Evolutionary conservation across 2,113 vertebrate genomes (phyloP).

Genomic region (Aegithalos caudatus): DNA sequence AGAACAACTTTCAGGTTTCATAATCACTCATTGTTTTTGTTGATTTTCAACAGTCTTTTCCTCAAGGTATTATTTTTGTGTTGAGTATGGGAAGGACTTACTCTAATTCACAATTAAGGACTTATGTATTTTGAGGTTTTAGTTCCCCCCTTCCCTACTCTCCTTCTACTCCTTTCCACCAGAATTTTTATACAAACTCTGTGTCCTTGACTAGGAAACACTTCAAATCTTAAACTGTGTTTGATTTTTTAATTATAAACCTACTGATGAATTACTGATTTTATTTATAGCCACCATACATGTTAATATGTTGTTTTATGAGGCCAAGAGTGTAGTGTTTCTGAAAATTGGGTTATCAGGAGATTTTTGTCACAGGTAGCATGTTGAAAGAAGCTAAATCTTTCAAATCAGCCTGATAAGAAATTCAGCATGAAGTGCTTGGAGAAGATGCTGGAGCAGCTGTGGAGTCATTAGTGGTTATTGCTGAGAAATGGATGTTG

Average conservation of each 20-base stretch:
- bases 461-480: background rate
- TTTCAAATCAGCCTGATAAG: background rate
- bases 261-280: background rate
- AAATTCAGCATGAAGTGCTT: background rate
- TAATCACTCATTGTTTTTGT: background rate
- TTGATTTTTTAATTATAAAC: background rate
- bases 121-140: background rate
- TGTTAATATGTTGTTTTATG: background rate
- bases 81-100: background rate
- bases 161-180: background rate
- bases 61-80: background rate
- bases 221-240: background rate
- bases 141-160: background rate
- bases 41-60: background rate
- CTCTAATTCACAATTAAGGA: rapidly evolving
- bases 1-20: background rate
- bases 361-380: background rate
- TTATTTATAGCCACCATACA: background rate
- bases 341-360: background rate
- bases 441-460: background rate
- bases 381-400: background rate
- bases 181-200: background rate
- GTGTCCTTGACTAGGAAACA: background rate
- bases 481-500: background rate
- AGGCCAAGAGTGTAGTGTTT: background rate